Conservation (phyloP, 2,888 invertebrate species). For the Seladonia tumulorum region DNA sequence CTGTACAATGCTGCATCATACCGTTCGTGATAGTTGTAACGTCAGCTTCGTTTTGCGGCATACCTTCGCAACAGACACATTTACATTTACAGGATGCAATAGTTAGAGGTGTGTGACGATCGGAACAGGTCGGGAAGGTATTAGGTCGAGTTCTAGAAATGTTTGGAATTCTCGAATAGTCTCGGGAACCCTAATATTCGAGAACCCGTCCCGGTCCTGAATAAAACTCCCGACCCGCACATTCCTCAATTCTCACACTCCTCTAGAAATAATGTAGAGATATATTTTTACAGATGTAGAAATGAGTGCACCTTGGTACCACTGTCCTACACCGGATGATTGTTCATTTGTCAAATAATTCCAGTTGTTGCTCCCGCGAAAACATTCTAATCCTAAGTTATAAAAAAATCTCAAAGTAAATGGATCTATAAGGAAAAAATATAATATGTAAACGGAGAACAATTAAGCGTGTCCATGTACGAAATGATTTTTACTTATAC, state of each 20-base stretch:
- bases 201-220: neutral
- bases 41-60: conserved; percentile 37
- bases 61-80: conserved; percentile 36
- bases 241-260: too few relatives aligned
- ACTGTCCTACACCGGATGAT: conserved; percentile 59
- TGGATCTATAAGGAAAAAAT: conserved; percentile 84
- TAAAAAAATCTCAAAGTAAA: conserved; percentile 88
- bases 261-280: neutral
- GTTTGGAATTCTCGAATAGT: too few relatives aligned
- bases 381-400: conserved; percentile 88
- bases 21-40: conserved; percentile 35
- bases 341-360: conserved; percentile 71
- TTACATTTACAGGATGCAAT: neutral
- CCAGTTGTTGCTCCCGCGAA: conserved; percentile 70
- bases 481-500: conserved; percentile 79
- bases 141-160: too few relatives aligned
- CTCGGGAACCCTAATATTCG: too few relatives aligned
- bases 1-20: conserved; percentile 48
- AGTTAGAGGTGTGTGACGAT: too few relatives aligned
- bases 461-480: neutral
- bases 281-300: neutral
- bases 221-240: neutral
- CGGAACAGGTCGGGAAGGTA: too few relatives aligned
- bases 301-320: conserved; percentile 55
- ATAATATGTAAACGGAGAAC: conserved; percentile 61